phyloP scores from a whole-genome alignment of 2,888 invertebrate genomes.

The Strigamia transsilvanica region DNA sequence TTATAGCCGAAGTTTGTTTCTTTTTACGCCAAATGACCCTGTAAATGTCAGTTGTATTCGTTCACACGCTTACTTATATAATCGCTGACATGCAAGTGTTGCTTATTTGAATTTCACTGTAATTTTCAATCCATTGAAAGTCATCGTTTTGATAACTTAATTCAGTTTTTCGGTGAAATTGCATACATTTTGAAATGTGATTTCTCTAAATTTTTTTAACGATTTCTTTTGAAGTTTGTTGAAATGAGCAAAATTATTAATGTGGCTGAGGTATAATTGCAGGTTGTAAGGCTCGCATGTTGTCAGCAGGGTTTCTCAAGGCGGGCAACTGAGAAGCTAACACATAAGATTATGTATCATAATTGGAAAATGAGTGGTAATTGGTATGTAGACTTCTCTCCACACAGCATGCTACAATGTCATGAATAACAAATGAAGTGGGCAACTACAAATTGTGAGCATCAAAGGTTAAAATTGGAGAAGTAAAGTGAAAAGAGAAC shows the following conservation, averaged over 20 bases:
- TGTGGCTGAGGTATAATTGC: slow-evolving; percentile 9
- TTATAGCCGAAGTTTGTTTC: slow-evolving; percentile 13
- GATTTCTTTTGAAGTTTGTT: background rate
- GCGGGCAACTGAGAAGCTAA: slow-evolving; percentile 37
- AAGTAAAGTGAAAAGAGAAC: slow-evolving; percentile 12
- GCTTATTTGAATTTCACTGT: background rate
- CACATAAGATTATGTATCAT: slow-evolving; percentile 43
- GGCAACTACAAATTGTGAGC: slow-evolving; percentile 39
- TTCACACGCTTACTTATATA: slow-evolving; percentile 4
- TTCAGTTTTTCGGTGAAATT: background rate
- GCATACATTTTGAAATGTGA: background rate
- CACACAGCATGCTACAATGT: slow-evolving; percentile 39
- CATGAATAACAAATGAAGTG: slow-evolving; percentile 37
- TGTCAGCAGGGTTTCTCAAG: slow-evolving; percentile 41
- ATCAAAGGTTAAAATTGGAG: slow-evolving; percentile 32
- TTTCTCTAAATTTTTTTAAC: background rate
- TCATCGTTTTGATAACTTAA: background rate
- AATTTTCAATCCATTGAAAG: background rate
- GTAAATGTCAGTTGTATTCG: slow-evolving; percentile 23
- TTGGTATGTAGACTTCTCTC: slow-evolving; percentile 42
- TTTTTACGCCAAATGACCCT: slow-evolving; percentile 13
- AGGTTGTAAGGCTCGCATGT: slow-evolving; percentile 35
- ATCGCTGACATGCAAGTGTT: background rate
- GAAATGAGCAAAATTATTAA: slow-evolving; percentile 18
- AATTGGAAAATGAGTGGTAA: slow-evolving; percentile 43